These are phyloP conservation scores for Gambusia affinis DNA, from an alignment of 2,113 vertebrate species.

Conservation along the genomic window DNA sequence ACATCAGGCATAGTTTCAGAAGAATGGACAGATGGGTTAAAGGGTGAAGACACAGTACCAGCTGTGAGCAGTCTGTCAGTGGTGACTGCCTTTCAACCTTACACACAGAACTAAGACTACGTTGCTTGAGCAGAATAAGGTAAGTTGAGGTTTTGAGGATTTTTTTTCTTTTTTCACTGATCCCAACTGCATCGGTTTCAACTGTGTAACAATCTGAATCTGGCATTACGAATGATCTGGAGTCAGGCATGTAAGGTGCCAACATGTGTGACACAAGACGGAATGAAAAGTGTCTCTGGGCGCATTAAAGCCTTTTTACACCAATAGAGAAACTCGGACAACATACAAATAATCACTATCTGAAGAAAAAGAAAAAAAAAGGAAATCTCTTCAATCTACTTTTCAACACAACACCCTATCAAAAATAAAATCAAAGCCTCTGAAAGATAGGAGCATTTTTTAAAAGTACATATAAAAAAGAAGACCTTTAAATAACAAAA, in stretches of 20 bases:
- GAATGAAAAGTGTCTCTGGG: constrained; percentile 36
- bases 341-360: constrained; percentile 44
- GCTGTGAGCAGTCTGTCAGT: constrained; percentile 68
- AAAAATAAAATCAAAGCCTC: constrained; percentile 74
- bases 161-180: constrained; percentile 9
- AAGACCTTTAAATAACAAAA: constrained; percentile 68
- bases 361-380: constrained; percentile 12
- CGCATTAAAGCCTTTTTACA: constrained; percentile 57
- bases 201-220: constrained; percentile 59
- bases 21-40: constrained; percentile 60
- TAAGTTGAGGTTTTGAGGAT: constrained; percentile 66
- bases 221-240: constrained; percentile 29
- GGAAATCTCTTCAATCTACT: constrained; percentile 18
- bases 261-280: constrained; percentile 45
- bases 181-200: constrained; percentile 44
- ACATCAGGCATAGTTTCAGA: constrained; percentile 61
- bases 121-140: constrained; percentile 66
- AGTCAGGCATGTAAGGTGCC: constrained; percentile 41
- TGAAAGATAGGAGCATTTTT: constrained; percentile 66
- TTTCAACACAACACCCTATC: constrained; percentile 61
- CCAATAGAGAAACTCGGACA: constrained; percentile 49
- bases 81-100: constrained; percentile 49
- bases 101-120: constrained; percentile 57
- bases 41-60: constrained; percentile 74
- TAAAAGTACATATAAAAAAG: constrained; percentile 25